Percentiles rank a stretch among this genome's conserved stretches.
Evolutionary conservation across 2,113 vertebrate genomes (phyloP).

Genomic region (Chaetodon trifascialis): DNA sequence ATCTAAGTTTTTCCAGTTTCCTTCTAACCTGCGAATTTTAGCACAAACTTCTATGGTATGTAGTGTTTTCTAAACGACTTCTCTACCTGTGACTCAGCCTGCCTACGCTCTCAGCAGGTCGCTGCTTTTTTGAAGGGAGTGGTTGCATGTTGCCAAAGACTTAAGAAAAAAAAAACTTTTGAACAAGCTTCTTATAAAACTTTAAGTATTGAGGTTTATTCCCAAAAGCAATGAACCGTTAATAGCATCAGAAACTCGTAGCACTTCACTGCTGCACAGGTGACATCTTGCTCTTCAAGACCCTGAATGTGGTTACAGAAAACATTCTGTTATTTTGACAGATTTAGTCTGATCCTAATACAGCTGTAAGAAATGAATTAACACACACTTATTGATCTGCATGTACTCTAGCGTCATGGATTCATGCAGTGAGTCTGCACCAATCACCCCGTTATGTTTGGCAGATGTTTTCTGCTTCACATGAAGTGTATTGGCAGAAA

Average conservation of each 20-base stretch:
- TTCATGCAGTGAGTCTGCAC: background rate
- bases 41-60: background rate
- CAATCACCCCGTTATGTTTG: background rate
- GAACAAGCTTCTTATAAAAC: background rate
- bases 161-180: background rate
- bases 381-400: background rate
- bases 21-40: background rate
- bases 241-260: background rate
- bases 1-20: background rate
- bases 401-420: background rate
- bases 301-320: background rate
- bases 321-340: background rate
- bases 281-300: background rate
- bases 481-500: background rate
- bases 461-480: background rate
- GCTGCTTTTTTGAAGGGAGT: slow-evolving; percentile 11
- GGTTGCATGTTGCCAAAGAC: background rate
- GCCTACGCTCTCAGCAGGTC: slow-evolving; percentile 26
- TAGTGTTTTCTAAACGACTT: background rate
- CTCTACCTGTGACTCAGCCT: slow-evolving; percentile 3
- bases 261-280: background rate
- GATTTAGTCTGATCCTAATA: background rate
- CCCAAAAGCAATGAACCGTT: background rate
- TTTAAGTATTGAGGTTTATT: background rate
- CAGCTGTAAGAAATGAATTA: background rate